phyloP scores from a whole-genome alignment of 2,113 vertebrate genomes.

The Larimichthys polyactis region DNA sequence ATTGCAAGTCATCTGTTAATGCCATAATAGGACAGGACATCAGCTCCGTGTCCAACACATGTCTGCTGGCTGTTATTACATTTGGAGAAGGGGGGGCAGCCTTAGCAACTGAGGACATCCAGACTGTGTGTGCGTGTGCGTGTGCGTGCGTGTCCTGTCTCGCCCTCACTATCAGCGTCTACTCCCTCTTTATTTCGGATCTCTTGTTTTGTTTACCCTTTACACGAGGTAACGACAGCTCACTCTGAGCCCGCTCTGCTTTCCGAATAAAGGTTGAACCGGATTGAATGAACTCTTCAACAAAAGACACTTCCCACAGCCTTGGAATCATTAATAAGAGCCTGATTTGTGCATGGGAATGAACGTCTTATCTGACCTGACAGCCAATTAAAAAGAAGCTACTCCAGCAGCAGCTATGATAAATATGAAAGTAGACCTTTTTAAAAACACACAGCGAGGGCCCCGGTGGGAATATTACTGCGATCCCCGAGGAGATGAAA shows the following conservation, averaged over 20 bases:
- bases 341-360: not conserved
- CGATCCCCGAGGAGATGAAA: slow-evolving; percentile 13
- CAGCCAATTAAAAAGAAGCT: slow-evolving; percentile 26
- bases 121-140: slow-evolving; percentile 1
- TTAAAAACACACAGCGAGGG: not conserved
- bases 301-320: slow-evolving; percentile 8
- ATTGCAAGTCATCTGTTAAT: slow-evolving; percentile 36
- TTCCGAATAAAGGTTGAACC: not conserved
- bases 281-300: slow-evolving; percentile 37
- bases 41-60: not conserved
- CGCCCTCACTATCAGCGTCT: slow-evolving; percentile 27
- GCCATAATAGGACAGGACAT: not conserved
- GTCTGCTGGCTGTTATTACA: not conserved
- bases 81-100: not conserved
- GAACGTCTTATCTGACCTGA: slow-evolving; percentile 11
- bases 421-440: not conserved
- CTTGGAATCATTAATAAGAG: not conserved
- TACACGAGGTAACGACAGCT: slow-evolving; percentile 38
- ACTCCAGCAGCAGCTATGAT: not conserved
- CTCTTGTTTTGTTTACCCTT: slow-evolving; percentile 50
- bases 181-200: not conserved
- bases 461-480: slow-evolving; percentile 11
- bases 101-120: slow-evolving; percentile 24
- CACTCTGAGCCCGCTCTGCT: not conserved
- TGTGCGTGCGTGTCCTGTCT: slow-evolving; percentile 26